Base-by-base conservation (phyloP, 1,140 invertebrate genomes). In the Bombyx mandarina region DNA sequence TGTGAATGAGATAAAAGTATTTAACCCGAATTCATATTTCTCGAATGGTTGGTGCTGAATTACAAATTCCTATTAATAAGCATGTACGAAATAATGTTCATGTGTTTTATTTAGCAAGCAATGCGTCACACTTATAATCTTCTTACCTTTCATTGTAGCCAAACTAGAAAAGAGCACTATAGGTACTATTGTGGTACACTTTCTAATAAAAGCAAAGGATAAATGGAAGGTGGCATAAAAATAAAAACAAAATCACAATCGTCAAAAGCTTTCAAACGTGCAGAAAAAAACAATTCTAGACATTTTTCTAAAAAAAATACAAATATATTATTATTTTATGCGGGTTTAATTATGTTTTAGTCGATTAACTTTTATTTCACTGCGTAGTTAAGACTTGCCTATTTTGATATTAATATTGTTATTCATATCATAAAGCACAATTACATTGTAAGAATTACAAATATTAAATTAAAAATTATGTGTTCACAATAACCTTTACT, bases 211-310 rank as follows among this genome's bases (percentile, higher is more conserved):
- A 63, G 55, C 63, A 54, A 70, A 68, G 77, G 66, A 75, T 71
- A 66, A 65, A 61, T 45, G 66, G 66, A 69, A 69, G 72, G 65
- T 49, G 59, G 58, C 60, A 45, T 57, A 59, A 61, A 62, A 82
- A 86, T 82, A 79, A 84, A 86, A 86, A 84, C 79, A 80, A 75
- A 79, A 83, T 84, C 83, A 86, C 83, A 86, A 86, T 86, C 83
- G 79, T 86, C 65, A 58, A 84, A 86, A 84, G 83, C 83, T 86
- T 86, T 86, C 82, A 86, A 83, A 86, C 83, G 80, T 85, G 82
- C 70, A 70, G 47, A 53, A 58, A 61, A 58, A 18, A 18, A 18
- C 12, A 18, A 18, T 18, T 18, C 12, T 18, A 18, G 12, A 18
- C 12, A 18, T 18, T 18, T 18, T 18, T 18, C 12, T 18, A 18